Percentiles rank a stretch among this genome's conserved stretches.
Conservation (phyloP, 2,888 invertebrate genomes). For the Nemoura dubitans region DNA sequence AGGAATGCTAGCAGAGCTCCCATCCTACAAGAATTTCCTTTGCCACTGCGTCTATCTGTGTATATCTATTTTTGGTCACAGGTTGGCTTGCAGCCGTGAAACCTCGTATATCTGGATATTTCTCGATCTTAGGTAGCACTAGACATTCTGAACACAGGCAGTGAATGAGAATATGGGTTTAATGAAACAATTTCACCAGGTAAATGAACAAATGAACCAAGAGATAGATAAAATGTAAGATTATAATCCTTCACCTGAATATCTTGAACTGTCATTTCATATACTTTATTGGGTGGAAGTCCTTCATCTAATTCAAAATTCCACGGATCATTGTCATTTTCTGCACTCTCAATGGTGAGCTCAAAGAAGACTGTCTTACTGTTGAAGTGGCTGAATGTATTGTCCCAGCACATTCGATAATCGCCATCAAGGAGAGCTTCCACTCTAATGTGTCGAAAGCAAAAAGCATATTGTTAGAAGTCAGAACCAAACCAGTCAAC, state of each 20-base stretch:
- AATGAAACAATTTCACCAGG: too few relatives aligned
- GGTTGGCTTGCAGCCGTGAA: too few relatives aligned
- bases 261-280: constrained; percentile 64
- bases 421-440: constrained; percentile 73
- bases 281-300: constrained; percentile 64
- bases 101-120: too few relatives aligned
- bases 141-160: too few relatives aligned
- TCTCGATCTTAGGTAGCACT: too few relatives aligned
- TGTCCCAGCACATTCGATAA: constrained; percentile 88
- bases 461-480: constrained; percentile 36
- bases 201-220: too few relatives aligned
- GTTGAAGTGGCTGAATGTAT: constrained; percentile 83
- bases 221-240: background rate
- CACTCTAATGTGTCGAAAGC: constrained; percentile 57
- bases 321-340: constrained; percentile 60
- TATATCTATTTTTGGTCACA: too few relatives aligned
- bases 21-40: too few relatives aligned
- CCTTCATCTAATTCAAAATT: constrained; percentile 56
- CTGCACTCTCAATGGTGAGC: constrained; percentile 71
- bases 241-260: constrained; percentile 57
- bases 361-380: constrained; percentile 87
- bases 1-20: too few relatives aligned
- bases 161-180: too few relatives aligned
- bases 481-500: background rate
- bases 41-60: too few relatives aligned